These are phyloP conservation scores for Protobothrops flavoviridis DNA, from an alignment of 2,113 vertebrate species.

Conservation along the genomic window DNA sequence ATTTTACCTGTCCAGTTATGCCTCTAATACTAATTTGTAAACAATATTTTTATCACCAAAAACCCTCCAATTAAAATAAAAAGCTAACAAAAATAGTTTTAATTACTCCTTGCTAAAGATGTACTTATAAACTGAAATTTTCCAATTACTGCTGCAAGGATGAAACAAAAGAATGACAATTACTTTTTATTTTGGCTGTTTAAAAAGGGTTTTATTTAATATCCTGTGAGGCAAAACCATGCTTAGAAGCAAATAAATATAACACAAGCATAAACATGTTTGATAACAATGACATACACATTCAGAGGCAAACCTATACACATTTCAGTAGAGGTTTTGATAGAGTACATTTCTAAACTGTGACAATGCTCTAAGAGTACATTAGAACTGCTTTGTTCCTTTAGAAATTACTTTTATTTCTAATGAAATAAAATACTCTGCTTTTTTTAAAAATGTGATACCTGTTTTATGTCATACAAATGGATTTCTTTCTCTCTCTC, in stretches of 20 bases:
- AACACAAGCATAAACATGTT: neutral
- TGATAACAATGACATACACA: neutral
- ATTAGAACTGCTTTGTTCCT: neutral
- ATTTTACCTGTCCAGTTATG: constrained; percentile 32
- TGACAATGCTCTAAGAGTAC: neutral
- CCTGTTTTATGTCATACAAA: neutral
- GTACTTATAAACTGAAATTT: constrained; percentile 69
- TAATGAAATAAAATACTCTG: neutral
- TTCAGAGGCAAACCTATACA: neutral
- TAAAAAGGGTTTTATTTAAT: constrained; percentile 61
- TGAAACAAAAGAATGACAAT: constrained; percentile 55
- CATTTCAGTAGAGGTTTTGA: constrained; percentile 1
- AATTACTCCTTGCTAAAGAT: constrained; percentile 68
- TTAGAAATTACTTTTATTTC: neutral
- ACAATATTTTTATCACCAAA: constrained; percentile 50
- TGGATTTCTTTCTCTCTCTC: no score
- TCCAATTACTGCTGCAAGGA: constrained; percentile 63
- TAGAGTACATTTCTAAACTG: neutral
- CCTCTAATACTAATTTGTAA: constrained; percentile 38
- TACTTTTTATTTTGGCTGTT: constrained; percentile 56
- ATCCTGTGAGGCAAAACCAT: constrained; percentile 50
- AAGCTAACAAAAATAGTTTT: constrained; percentile 68
- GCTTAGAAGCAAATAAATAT: neutral
- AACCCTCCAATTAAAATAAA: constrained; percentile 62
- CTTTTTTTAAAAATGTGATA: neutral